phyloP scores from a whole-genome alignment of 2,113 vertebrate species.

The Percopsis transmontana region DNA sequence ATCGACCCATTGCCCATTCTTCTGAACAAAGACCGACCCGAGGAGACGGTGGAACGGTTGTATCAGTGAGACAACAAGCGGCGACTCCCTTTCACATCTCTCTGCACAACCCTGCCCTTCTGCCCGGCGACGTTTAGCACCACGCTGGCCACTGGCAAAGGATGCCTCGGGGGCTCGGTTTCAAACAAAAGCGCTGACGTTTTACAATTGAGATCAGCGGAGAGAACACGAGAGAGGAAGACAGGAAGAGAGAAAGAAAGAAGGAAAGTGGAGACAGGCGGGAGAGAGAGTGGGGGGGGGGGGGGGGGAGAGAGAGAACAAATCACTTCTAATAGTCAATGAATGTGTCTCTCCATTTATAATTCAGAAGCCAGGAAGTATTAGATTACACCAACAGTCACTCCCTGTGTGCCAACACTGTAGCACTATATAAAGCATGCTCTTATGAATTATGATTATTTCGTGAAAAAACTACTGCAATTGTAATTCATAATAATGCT shows the following conservation, averaged over 20 bases:
- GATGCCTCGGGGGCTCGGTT: slow-evolving; percentile 31
- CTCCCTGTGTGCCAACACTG: slow-evolving; percentile 17
- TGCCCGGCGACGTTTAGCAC: slow-evolving; percentile 30
- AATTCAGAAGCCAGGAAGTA: slow-evolving; percentile 73
- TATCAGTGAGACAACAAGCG: background rate
- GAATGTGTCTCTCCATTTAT: slow-evolving; percentile 65
- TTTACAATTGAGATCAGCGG: slow-evolving; percentile 3
- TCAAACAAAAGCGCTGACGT: slow-evolving; percentile 38
- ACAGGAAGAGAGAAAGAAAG: background rate
- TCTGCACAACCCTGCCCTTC: background rate
- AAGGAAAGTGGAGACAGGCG: slow-evolving; percentile 14
- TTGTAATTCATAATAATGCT: background rate
- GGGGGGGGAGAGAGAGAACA: slow-evolving; percentile 21
- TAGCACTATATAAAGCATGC: background rate
- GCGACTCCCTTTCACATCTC: background rate
- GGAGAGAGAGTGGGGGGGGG: slow-evolving; percentile 17
- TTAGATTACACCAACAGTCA: slow-evolving; percentile 53
- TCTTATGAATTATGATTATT: background rate
- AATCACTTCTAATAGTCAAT: slow-evolving; percentile 53
- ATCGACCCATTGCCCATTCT: slow-evolving; percentile 88
- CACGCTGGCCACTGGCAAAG: slow-evolving; percentile 13
- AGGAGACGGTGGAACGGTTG: background rate
- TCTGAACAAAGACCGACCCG: slow-evolving; percentile 50
- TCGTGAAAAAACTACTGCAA: too few species aligned
- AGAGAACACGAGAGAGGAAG: background rate